Evolutionary conservation across 2,888 invertebrate genomes (phyloP).

Genomic region (Aphodius granarius): DNA sequence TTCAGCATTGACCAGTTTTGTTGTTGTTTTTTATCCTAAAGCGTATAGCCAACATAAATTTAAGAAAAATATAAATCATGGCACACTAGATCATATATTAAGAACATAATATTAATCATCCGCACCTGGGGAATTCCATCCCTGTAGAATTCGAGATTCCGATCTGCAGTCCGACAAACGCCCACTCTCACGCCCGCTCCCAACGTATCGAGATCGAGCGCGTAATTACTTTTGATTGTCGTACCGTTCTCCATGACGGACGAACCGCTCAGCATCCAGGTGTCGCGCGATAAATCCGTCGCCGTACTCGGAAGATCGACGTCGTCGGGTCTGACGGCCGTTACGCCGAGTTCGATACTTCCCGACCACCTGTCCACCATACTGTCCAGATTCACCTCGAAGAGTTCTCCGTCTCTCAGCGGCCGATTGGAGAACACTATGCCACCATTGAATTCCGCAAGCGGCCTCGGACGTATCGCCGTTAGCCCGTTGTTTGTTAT

Average conservation of each 20-base stretch:
- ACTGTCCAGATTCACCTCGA: conserved; percentile 86
- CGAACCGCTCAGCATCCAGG: conserved; percentile 90
- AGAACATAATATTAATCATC: not conserved
- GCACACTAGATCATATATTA: no score
- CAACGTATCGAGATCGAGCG: conserved; percentile 82
- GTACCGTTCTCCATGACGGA: conserved; percentile 90
- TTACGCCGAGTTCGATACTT: conserved; percentile 87
- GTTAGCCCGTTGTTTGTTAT: conserved; percentile 83
- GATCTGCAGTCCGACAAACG: conserved; percentile 86
- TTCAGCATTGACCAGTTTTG: no score
- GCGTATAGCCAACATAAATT: no score
- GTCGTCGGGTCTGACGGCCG: conserved; percentile 87
- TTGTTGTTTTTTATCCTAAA: no score
- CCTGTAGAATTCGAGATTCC: conserved; percentile 81
- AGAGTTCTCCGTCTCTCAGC: conserved; percentile 85
- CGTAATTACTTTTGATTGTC: conserved; percentile 81
- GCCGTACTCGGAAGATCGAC: conserved; percentile 86
- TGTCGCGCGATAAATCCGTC: conserved; percentile 88
- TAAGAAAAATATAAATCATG: no score
- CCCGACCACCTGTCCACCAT: conserved; percentile 94
- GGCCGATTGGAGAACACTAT: conserved; percentile 89
- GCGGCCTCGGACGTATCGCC: conserved; percentile 82
- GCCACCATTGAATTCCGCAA: conserved; percentile 93
- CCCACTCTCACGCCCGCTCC: conserved; percentile 78
- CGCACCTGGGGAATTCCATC: conserved; percentile 70